phyloP scores from a whole-genome alignment of 2,888 invertebrate genomes.

The Amblyjoppa fuscipennis region DNA sequence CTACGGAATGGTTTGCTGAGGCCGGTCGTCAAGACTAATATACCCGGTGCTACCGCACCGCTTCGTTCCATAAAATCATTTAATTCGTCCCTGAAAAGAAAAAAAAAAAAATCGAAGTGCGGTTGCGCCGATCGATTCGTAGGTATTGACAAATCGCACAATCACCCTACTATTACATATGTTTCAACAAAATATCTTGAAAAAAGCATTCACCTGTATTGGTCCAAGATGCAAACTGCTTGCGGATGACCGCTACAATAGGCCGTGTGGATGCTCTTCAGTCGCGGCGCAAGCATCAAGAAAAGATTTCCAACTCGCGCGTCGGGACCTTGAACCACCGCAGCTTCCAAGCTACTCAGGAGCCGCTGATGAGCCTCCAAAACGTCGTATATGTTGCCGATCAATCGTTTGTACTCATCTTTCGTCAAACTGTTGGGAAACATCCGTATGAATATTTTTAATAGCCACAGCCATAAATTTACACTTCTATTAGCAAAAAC shows the following conservation, averaged over 20 bases:
- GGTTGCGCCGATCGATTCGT: too few relatives aligned
- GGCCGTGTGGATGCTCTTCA: slow-evolving; percentile 93
- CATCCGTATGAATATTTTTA: background rate
- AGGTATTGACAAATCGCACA: too few relatives aligned
- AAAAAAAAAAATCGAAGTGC: background rate
- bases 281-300: slow-evolving; percentile 92
- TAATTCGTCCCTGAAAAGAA: slow-evolving; percentile 90
- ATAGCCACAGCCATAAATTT: too few relatives aligned
- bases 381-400: slow-evolving; percentile 95
- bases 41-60: slow-evolving; percentile 94
- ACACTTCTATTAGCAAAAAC: too few relatives aligned
- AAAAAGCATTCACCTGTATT: slow-evolving; percentile 91
- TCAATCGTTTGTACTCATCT: slow-evolving; percentile 94
- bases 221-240: slow-evolving; percentile 97
- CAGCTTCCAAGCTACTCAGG: slow-evolving; percentile 92
- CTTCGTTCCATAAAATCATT: slow-evolving; percentile 95
- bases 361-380: slow-evolving; percentile 94
- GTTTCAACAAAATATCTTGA: slow-evolving; percentile 5
- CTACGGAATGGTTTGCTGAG: slow-evolving; percentile 98
- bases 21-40: slow-evolving; percentile 95
- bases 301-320: slow-evolving; percentile 97
- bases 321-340: slow-evolving; percentile 89
- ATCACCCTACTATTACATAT: background rate
- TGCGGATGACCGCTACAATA: slow-evolving; percentile 98
- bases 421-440: slow-evolving; percentile 89